Percentiles rank a stretch among this genome's conserved stretches.
Evolutionary conservation across 2,888 invertebrate species (phyloP).

Genomic region (Neelides folsomi): DNA sequence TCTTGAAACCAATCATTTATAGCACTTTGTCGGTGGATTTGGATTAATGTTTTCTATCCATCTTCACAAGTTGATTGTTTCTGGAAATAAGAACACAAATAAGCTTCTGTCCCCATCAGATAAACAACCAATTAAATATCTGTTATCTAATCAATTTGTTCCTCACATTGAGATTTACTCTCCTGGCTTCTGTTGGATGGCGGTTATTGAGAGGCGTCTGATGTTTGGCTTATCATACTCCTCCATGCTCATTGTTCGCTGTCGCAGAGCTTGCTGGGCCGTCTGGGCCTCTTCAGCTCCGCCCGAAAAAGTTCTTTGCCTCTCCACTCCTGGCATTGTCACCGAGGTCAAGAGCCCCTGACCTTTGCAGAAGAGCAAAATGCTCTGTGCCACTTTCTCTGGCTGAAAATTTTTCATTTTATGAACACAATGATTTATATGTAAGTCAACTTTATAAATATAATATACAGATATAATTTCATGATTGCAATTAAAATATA

Average conservation of each 20-base stretch:
- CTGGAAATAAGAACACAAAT: no score
- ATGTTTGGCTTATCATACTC: slow-evolving; percentile 70
- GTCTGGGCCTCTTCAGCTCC: slow-evolving; percentile 42
- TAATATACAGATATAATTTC: no score
- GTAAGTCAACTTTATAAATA: no score
- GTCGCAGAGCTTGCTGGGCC: slow-evolving; percentile 38
- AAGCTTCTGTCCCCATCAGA: no score
- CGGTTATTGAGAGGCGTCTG: slow-evolving; percentile 54
- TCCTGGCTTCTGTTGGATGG: slow-evolving; percentile 31
- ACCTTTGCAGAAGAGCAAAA: slow-evolving; percentile 77
- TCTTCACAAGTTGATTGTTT: no score
- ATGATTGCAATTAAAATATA: neutral
- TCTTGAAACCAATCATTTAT: no score
- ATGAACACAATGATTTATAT: no score
- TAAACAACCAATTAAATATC: no score
- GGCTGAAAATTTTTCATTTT: slow-evolving; percentile 48
- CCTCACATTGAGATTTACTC: slow-evolving; percentile 9
- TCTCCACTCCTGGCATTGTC: slow-evolving; percentile 64
- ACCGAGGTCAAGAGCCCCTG: slow-evolving; percentile 69
- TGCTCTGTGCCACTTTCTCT: slow-evolving; percentile 69
- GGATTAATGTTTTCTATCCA: no score
- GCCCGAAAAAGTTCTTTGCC: slow-evolving; percentile 50
- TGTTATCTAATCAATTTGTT: no score
- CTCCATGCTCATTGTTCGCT: slow-evolving; percentile 61
- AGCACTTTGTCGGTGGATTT: no score